Conservation (phyloP, 2,888 invertebrate genomes). For the Lasius fuliginosus region DNA sequence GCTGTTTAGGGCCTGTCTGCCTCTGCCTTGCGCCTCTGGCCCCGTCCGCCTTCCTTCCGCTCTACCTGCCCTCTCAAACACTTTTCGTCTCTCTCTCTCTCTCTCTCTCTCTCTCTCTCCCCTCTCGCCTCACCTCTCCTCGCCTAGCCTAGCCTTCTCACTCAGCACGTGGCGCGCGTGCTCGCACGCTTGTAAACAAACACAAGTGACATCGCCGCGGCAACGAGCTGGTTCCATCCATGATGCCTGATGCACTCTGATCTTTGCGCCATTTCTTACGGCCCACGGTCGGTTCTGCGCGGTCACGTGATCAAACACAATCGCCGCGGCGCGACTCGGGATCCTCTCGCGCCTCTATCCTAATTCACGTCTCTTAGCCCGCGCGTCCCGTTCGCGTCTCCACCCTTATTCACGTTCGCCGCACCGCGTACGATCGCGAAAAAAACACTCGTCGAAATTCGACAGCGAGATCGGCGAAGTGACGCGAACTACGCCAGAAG, state of each 20-base stretch:
- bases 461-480: slow-evolving; percentile 41
- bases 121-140: slow-evolving; percentile 69
- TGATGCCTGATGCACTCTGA: slow-evolving; percentile 87
- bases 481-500: slow-evolving; percentile 49
- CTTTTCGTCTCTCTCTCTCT: background rate
- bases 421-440: slow-evolving; percentile 76
- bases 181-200: slow-evolving; percentile 94
- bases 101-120: slow-evolving; percentile 63
- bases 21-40: background rate
- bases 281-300: slow-evolving; percentile 73
- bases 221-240: slow-evolving; percentile 86
- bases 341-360: background rate
- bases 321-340: slow-evolving; percentile 70
- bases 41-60: background rate
- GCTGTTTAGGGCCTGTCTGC: background rate
- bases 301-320: slow-evolving; percentile 88
- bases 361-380: no score
- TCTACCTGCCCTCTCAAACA: background rate
- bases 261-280: slow-evolving; percentile 89
- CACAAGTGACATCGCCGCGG: slow-evolving; percentile 90
- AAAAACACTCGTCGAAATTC: slow-evolving; percentile 76
- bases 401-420: background rate
- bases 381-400: background rate
- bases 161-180: slow-evolving; percentile 91
- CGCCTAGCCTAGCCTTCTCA: slow-evolving; percentile 57